Conservation (phyloP, 2,113 vertebrate species). For the Himantopus leucocephalus region DNA sequence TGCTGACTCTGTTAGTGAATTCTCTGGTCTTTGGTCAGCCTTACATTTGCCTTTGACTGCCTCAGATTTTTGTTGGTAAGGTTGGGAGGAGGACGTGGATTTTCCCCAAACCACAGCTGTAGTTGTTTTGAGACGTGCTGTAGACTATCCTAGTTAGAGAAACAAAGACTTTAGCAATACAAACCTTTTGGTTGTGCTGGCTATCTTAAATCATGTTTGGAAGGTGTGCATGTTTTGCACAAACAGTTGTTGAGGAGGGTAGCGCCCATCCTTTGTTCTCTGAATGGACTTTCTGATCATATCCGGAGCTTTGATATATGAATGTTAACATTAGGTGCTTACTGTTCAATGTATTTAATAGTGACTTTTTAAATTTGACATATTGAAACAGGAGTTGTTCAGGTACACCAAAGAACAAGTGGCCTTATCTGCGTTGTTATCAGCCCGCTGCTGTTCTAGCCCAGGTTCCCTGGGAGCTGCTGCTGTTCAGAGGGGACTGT, state of each 20-base stretch:
- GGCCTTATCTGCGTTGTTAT: background rate
- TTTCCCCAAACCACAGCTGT: background rate
- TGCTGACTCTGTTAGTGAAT: constrained; percentile 34
- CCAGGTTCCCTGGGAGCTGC: background rate
- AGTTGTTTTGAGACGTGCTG: background rate
- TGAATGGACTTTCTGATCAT: background rate
- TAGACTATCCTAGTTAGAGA: background rate
- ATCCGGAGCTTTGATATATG: background rate
- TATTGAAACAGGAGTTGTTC: background rate
- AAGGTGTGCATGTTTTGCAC: background rate
- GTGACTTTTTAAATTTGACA: background rate
- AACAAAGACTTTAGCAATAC: background rate
- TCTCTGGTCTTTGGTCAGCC: background rate
- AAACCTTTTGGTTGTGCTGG: background rate
- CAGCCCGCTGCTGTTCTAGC: background rate
- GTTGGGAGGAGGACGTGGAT: background rate
- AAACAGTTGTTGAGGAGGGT: background rate
- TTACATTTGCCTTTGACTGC: background rate
- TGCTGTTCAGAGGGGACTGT: background rate
- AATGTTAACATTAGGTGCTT: constrained; percentile 15
- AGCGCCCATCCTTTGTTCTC: background rate
- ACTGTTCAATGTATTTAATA: background rate
- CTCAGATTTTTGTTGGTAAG: background rate
- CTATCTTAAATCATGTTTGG: background rate
- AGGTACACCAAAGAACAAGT: constrained; percentile 48